phyloP scores from a whole-genome alignment of 2,113 vertebrate species.

The Spilogale gracilis region DNA sequence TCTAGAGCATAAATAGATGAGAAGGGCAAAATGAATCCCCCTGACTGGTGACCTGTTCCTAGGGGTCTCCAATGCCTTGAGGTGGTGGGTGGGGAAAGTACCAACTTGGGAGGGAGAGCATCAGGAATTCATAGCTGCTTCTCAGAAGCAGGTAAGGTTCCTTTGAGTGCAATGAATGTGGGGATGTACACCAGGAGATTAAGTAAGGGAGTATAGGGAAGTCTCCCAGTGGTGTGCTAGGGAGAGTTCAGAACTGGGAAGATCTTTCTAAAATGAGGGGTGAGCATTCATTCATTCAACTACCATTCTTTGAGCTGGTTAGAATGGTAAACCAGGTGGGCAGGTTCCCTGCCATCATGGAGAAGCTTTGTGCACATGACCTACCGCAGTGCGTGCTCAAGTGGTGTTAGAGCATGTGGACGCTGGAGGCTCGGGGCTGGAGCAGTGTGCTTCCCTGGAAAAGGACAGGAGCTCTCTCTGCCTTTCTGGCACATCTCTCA shows the following conservation, averaged over 20 bases:
- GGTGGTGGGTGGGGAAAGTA: neutral
- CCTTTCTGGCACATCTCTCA: constrained; percentile 36
- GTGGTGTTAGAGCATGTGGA: neutral
- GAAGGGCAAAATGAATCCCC: neutral
- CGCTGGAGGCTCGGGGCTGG: neutral
- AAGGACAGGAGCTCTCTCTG: constrained; percentile 58
- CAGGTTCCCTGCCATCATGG: neutral
- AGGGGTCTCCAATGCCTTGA: neutral
- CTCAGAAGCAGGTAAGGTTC: neutral
- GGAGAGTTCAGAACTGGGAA: neutral
- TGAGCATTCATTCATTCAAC: neutral
- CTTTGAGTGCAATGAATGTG: neutral
- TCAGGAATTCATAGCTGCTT: neutral
- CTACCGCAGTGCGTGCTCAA: no score
- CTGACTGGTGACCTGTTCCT: neutral
- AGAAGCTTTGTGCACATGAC: no score
- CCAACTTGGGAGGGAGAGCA: fast-evolving
- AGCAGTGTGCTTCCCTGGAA: neutral
- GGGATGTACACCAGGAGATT: neutral
- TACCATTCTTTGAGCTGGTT: neutral
- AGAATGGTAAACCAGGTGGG: no score
- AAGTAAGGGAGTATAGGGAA: neutral
- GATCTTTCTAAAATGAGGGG: neutral
- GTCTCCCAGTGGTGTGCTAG: neutral
- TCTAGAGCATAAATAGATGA: neutral